These are phyloP conservation scores for Stichopus horrens DNA, from an alignment of 53 echinoderm and acorn worm genomes.

Conservation along the genomic window DNA sequence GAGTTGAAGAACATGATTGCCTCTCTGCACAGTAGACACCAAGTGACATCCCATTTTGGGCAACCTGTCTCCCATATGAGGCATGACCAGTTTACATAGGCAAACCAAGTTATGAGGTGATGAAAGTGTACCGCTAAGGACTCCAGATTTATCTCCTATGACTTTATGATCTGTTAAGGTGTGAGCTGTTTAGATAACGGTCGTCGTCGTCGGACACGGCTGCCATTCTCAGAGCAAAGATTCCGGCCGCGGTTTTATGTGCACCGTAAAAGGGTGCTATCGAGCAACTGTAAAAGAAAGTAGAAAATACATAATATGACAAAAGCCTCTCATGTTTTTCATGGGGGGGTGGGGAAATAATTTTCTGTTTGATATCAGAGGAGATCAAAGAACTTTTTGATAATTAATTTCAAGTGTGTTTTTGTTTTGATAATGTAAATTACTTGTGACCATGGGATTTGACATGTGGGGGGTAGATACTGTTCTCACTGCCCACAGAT, in stretches of 20 bases:
- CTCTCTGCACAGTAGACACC: background rate
- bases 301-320: background rate
- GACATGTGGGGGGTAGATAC: too few species aligned
- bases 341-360: too few species aligned
- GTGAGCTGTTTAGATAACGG: slow-evolving; percentile 38
- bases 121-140: slow-evolving; percentile 35
- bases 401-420: background rate
- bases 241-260: background rate
- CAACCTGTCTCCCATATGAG: slow-evolving; percentile 32
- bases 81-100: slow-evolving; percentile 18
- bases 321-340: background rate
- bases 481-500: too few species aligned
- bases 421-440: too few species aligned
- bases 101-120: slow-evolving; percentile 19
- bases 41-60: background rate
- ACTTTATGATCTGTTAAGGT: slow-evolving; percentile 37
- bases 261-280: background rate
- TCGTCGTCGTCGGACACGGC: background rate
- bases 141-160: slow-evolving; percentile 9
- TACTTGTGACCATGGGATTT: too few species aligned
- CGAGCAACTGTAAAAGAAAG: background rate
- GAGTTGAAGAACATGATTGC: background rate
- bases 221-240: background rate
- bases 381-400: background rate
- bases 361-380: background rate